Base-by-base conservation (phyloP, 2,797 vertebrate species). In the Mus caroli region DNA sequence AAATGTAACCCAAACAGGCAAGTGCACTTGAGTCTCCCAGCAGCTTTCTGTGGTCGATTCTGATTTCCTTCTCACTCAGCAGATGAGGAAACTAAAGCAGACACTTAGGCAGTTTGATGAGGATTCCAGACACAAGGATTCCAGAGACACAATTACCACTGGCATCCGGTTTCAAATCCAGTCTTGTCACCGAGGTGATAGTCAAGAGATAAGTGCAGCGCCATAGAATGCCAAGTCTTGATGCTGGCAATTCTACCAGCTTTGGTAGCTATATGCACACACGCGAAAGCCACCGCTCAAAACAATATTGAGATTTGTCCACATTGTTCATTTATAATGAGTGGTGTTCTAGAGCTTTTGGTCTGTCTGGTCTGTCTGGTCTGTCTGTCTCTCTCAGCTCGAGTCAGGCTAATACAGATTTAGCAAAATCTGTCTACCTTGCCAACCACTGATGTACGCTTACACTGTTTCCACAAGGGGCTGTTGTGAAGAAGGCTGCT, bases 1-100 rank as follows among this genome's bases (percentile, higher is more conserved):
- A 78, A 76, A 82, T 31, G 58, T 88, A 76, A 56, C 31, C 82
- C 26, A 75, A 91, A 64, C 67, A 31, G 22, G 4, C 28, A 54
- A 78, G 88, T 58, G 79, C 34, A 60, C 22, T 52, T 88, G 86
- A 64, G 46, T 73, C 37, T 85, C 14, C 2, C 77, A 69, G 86
- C 19, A 60, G 80, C 69, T 78, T 93, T 87, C 26, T 14, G 75
- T 37, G 62, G n/a, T 34, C 78, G 69, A 78, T 3, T 6, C 22
- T 34, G 77, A 82, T 76, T 90, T 90, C 40, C 43, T 64, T 83
- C 28, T 64, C 52, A 60, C 37, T 87, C 24, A 15, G 92, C 60
- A 69, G 75, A 84, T 11, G 1, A 91, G 52, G 31, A 96, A 75
- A 90, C 77, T 60, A 22, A 94, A 52, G 52, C 26, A 58, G 71